These are phyloP conservation scores for Margaritifera margaritifera DNA, from an alignment of 2,888 invertebrate genomes.

Conservation along the genomic window DNA sequence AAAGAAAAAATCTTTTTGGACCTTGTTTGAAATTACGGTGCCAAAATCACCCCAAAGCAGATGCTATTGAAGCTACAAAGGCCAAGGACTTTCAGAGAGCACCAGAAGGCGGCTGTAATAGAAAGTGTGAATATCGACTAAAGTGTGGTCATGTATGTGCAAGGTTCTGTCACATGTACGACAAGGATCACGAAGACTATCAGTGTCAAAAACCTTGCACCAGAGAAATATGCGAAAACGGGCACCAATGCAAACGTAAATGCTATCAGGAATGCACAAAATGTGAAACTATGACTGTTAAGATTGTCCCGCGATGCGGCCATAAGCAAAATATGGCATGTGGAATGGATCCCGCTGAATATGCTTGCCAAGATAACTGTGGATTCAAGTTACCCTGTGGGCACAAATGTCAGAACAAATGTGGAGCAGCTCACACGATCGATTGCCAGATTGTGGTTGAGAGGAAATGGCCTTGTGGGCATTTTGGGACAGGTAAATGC, in stretches of 20 bases:
- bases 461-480: constrained; percentile 41
- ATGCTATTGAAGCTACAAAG: constrained; percentile 18
- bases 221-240: constrained; percentile 30
- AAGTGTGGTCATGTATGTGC: constrained; percentile 59
- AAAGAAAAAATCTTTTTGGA: constrained; percentile 35
- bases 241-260: constrained; percentile 60
- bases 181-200: constrained; percentile 74
- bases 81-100: constrained; percentile 37
- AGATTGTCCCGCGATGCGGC: constrained; percentile 54
- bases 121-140: constrained; percentile 43
- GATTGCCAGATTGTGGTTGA: constrained; percentile 22
- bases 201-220: constrained; percentile 50
- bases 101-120: constrained; percentile 51
- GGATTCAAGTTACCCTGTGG: constrained; percentile 45
- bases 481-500: constrained; percentile 28
- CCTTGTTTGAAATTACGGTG: constrained; percentile 42
- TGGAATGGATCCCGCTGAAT: constrained; percentile 31
- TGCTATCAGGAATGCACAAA: constrained; percentile 74
- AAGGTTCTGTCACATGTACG: constrained; percentile 47
- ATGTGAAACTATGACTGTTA: constrained; percentile 45
- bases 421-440: constrained; percentile 32
- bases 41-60: constrained; percentile 50
- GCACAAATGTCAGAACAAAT: constrained; percentile 45
- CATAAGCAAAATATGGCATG: constrained; percentile 60
- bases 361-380: constrained; percentile 47